Percentiles rank a stretch among this genome's conserved stretches.
These are phyloP conservation scores for Diaprepes abbreviatus DNA, from an alignment of 2,888 invertebrate species.

Conservation along the genomic window DNA sequence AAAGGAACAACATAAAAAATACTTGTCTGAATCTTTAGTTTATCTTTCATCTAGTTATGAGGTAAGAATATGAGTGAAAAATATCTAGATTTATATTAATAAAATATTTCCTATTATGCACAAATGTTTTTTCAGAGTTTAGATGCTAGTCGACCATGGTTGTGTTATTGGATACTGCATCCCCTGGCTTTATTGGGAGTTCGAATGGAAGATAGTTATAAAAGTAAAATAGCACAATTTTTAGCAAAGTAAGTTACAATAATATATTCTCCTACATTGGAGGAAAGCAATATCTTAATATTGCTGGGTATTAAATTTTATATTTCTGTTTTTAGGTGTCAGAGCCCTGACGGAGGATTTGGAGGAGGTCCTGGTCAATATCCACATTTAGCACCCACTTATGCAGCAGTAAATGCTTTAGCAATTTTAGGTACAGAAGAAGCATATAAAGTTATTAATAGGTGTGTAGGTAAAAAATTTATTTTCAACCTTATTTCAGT, in stretches of 20 bases:
- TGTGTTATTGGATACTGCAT: slow-evolving; percentile 97
- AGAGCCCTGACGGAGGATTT: slow-evolving; percentile 87
- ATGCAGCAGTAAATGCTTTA: slow-evolving; percentile 95
- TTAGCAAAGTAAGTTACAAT: slow-evolving; percentile 69
- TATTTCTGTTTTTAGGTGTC: slow-evolving; percentile 71
- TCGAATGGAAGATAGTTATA: slow-evolving; percentile 71
- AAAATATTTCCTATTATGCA: no score
- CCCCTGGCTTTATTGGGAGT: slow-evolving; percentile 84
- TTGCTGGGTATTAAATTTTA: no score
- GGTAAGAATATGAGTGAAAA: no score
- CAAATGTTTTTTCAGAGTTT: slow-evolving; percentile 72
- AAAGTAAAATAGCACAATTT: slow-evolving; percentile 73
- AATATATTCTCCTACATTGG: no score
- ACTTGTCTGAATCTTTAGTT: slow-evolving; percentile 78
- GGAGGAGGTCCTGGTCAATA: slow-evolving; percentile 94
- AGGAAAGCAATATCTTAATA: no score
- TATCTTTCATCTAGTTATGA: slow-evolving; percentile 77
- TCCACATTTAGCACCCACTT: slow-evolving; percentile 96
- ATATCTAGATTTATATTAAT: no score
- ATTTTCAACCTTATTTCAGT: no score
- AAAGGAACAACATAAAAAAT: slow-evolving; percentile 75
- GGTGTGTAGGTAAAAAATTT: no score
- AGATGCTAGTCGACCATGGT: slow-evolving; percentile 97
- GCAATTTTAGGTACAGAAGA: slow-evolving; percentile 86
- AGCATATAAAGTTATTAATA: slow-evolving; percentile 90